phyloP scores from a whole-genome alignment of 2,113 vertebrate genomes.

The Ia io region DNA sequence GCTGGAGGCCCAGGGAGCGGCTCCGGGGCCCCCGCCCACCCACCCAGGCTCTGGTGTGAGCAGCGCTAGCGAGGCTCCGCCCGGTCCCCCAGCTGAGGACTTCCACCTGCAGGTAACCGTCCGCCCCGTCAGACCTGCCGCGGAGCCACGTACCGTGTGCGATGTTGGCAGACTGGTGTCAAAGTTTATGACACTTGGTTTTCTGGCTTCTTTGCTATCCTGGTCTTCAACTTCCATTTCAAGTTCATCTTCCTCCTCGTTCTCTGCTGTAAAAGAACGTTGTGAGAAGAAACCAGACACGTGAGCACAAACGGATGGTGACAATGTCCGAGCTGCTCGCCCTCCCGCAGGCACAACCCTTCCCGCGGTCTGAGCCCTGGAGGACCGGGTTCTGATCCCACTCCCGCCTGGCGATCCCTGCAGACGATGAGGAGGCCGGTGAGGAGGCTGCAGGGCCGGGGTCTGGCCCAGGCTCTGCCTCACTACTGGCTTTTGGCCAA shows the following conservation, averaged over 20 bases:
- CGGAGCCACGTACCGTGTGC: slow-evolving; percentile 84
- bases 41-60: background rate
- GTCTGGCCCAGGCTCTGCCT: background rate
- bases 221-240: slow-evolving; percentile 96
- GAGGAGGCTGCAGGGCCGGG: too few species aligned
- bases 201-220: slow-evolving; percentile 89
- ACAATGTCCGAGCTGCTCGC: background rate
- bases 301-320: too few species aligned
- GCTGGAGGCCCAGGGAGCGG: background rate
- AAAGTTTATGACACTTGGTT: slow-evolving; percentile 93
- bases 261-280: slow-evolving; percentile 81
- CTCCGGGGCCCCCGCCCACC: too few species aligned
- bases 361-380: background rate
- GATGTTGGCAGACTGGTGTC: slow-evolving; percentile 97
- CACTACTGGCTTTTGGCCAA: rapidly evolving
- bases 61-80: too few species aligned
- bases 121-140: rapidly evolving
- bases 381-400: too few species aligned
- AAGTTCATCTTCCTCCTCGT: slow-evolving; percentile 90
- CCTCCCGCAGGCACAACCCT: background rate
- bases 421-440: background rate
- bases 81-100: too few species aligned
- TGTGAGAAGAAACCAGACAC: background rate
- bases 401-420: background rate
- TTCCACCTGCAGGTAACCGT: too few species aligned